Base-by-base conservation (phyloP, 2,797 vertebrate genomes). In the Carduelis carduelis region DNA sequence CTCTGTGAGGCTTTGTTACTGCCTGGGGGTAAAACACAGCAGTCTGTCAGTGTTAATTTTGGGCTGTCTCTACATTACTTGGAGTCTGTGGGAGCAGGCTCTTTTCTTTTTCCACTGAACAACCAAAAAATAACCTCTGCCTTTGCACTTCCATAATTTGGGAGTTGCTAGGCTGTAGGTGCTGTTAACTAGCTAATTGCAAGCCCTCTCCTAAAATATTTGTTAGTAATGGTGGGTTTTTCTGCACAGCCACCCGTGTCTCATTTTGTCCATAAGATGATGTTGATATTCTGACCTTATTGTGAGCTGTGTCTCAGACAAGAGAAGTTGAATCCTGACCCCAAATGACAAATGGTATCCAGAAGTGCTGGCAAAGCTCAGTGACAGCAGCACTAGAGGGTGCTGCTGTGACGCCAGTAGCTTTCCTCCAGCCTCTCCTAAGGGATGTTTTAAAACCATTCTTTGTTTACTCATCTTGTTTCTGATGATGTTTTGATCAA, bases 361-460 rank as follows among this genome's bases (percentile, higher is more conserved):
- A 2, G 46, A 20, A 64, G 12, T 26, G 32, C 28, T 69, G 84
- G 41, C 43, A 70, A 55, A 66, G 19, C 20, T 13, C 68, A 7
- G 3, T 15, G 78, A 19, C 23, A 49, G 74, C 35, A 84, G 83
- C 93, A 32, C 91, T 91, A 96, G 96, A 94, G 93, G 96, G 91
- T 79, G 85, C 87, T 97, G 70, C 92, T 71, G 75, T 34, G 83
- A 75, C 44, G 2, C 55, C 35, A 34, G 35, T 57, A 26, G 37
- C 53, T 90, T 57, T 64, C 59, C 30, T 64, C 30, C 59, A 41
- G 43, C 19, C 49, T 21, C 3, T 13, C 32, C 57, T 26, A 39
- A 68, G 26, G 27, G 15, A 30, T n/a, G 37, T 37, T 71, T 90
- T 39, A 59, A n/a, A 79, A 14, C 21, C 11, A 4, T 7, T 69